These are phyloP conservation scores for Acanthopagrus latus DNA, from an alignment of 2,797 vertebrate species.

Conservation along the genomic window DNA sequence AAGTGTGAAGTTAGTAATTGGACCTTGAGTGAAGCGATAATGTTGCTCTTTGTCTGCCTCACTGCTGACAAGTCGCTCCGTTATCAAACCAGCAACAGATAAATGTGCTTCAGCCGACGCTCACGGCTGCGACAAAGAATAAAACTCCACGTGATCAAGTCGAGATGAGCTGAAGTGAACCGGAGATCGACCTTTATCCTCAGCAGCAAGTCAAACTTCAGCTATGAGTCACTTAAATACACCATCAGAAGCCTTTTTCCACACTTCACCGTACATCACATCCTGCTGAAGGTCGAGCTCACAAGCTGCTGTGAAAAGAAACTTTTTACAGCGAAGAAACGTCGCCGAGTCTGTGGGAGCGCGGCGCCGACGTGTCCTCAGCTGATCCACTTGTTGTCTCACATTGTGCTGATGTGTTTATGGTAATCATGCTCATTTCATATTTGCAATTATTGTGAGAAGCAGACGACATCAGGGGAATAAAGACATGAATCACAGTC, in stretches of 20 bases:
- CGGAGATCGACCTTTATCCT: conserved; percentile 3
- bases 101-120: not conserved
- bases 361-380: conserved; percentile 9
- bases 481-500: not conserved
- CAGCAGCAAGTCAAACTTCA: not conserved
- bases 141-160: not conserved
- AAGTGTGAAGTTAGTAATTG: too few relatives aligned
- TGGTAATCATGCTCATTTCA: not conserved
- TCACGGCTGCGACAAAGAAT: not conserved
- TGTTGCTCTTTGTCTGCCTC: not conserved
- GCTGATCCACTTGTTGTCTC: not conserved
- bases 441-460: not conserved
- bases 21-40: not conserved
- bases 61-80: not conserved
- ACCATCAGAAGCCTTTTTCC: not conserved
- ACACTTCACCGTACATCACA: conserved; percentile 6
- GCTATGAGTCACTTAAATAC: not conserved
- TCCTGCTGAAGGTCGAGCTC: not conserved
- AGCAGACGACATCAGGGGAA: not conserved
- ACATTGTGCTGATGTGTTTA: not conserved
- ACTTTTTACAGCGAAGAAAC: conserved; percentile 3
- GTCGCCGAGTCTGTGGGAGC: not conserved
- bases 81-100: not conserved
- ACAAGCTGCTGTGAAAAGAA: conserved; percentile 1
- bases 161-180: not conserved